These are phyloP conservation scores for Poeciliopsis retropinna DNA, from an alignment of 2,113 vertebrate species.

Conservation along the genomic window DNA sequence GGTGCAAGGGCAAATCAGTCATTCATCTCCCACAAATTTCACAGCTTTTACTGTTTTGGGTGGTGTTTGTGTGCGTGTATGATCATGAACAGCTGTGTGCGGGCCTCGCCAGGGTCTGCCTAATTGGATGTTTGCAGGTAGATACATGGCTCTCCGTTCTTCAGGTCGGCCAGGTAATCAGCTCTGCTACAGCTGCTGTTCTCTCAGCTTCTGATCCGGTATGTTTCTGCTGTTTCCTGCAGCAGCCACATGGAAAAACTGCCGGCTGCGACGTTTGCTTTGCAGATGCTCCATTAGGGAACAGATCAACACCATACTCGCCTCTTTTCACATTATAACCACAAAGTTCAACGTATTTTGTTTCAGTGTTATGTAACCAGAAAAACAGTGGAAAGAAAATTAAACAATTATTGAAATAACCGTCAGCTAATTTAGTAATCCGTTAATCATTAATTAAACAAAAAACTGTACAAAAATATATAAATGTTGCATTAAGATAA, in stretches of 20 bases:
- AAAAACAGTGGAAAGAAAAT: too few species aligned
- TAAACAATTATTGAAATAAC: too few species aligned
- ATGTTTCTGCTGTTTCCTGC: constrained; percentile 30
- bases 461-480: too few species aligned
- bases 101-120: constrained; percentile 53
- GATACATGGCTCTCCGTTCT: constrained; percentile 61
- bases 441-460: too few species aligned
- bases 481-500: too few species aligned
- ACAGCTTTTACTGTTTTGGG: constrained; percentile 66
- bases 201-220: constrained; percentile 20
- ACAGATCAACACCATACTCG: too few species aligned
- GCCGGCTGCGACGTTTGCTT: constrained; percentile 3
- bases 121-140: constrained; percentile 70
- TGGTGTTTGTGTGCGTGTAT: constrained; percentile 37
- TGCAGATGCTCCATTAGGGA: constrained; percentile 8
- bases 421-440: too few species aligned
- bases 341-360: not conserved
- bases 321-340: not conserved
- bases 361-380: not conserved
- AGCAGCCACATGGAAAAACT: constrained; percentile 13
- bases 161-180: constrained; percentile 66
- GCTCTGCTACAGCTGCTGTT: constrained; percentile 59
- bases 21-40: constrained; percentile 71
- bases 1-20: constrained; percentile 67
- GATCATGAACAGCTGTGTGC: constrained; percentile 58